Evolutionary conservation across 2,888 invertebrate species (phyloP).

Genomic region (Aproaerema taeniolella): DNA sequence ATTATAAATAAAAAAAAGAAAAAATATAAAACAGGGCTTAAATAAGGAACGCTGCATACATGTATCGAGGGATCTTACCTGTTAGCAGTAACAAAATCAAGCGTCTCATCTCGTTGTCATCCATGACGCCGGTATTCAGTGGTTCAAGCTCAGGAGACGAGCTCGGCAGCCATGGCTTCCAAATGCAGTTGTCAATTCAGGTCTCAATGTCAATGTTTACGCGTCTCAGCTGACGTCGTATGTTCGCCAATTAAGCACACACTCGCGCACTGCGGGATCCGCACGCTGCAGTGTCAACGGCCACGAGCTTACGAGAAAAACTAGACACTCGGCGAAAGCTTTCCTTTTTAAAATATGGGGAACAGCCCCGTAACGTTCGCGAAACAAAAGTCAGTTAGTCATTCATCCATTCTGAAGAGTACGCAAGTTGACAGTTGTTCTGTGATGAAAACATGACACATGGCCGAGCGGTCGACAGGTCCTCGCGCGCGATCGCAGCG

Average conservation of each 20-base stretch:
- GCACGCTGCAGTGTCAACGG: conserved; percentile 75
- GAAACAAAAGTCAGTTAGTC: conserved; percentile 36
- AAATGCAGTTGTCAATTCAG: conserved; percentile 42
- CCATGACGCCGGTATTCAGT: conserved; percentile 29
- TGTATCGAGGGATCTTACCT: conserved; percentile 64
- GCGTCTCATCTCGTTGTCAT: conserved; percentile 56
- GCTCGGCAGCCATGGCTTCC: conserved; percentile 44
- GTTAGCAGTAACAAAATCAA: conserved; percentile 58
- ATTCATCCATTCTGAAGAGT: conserved; percentile 46
- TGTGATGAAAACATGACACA: conserved; percentile 74
- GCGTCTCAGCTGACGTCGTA: conserved; percentile 69
- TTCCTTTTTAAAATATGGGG: conserved; percentile 34
- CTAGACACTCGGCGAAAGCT: conserved; percentile 65
- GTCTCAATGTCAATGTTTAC: conserved; percentile 58
- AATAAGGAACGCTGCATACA: no score
- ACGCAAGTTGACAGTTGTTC: conserved; percentile 48
- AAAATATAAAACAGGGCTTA: no score
- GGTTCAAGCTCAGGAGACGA: conserved; percentile 39
- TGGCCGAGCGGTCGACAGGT: conserved; percentile 52
- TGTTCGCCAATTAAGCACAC: conserved; percentile 71
- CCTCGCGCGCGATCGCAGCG: conserved; percentile 67
- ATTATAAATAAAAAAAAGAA: no score
- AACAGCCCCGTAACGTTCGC: conserved; percentile 29
- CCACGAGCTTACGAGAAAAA: conserved; percentile 68
- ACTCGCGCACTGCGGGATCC: conserved; percentile 75